Evolutionary conservation across 2,888 invertebrate species (phyloP).

Genomic region (Ashinkailepas kermadecensis): DNA sequence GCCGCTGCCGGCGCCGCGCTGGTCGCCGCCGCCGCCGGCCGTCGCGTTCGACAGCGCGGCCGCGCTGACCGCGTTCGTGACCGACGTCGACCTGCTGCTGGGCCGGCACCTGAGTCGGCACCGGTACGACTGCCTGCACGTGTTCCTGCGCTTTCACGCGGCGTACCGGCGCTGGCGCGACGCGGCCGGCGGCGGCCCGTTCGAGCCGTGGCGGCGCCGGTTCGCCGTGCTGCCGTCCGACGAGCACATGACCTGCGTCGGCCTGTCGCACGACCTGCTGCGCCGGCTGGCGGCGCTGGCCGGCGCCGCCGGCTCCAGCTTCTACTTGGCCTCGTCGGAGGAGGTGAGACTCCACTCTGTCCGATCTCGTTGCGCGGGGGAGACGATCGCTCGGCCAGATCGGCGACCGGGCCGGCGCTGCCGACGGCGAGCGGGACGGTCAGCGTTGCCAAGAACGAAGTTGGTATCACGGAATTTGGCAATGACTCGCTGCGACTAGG

Average conservation of each 20-base stretch:
- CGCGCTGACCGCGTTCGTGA: not conserved
- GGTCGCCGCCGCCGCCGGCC: slow-evolving; percentile 4
- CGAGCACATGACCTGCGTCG: not conserved
- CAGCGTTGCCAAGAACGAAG: too few species aligned
- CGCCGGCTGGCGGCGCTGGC: not conserved
- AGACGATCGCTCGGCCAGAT: too few species aligned
- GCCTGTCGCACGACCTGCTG: not conserved
- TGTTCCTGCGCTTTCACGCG: not conserved
- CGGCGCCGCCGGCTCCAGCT: not conserved
- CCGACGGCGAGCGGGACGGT: too few species aligned
- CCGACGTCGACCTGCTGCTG: not conserved
- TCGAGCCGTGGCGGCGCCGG: not conserved
- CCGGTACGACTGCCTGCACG: not conserved
- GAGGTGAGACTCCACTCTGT: not conserved
- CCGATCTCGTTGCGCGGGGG: too few species aligned
- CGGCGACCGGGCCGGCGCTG: too few species aligned
- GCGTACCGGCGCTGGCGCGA: not conserved
- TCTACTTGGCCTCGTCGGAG: not conserved
- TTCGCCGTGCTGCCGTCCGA: not conserved
- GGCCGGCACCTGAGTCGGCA: not conserved
- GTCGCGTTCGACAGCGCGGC: not conserved
- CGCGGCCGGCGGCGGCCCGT: not conserved
- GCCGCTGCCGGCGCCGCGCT: not conserved
- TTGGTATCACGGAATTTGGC: too few species aligned
- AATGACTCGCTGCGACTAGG: too few species aligned